Evolutionary conservation across 1,140 invertebrate species (phyloP).

Genomic region (Saccostrea glomerata): DNA sequence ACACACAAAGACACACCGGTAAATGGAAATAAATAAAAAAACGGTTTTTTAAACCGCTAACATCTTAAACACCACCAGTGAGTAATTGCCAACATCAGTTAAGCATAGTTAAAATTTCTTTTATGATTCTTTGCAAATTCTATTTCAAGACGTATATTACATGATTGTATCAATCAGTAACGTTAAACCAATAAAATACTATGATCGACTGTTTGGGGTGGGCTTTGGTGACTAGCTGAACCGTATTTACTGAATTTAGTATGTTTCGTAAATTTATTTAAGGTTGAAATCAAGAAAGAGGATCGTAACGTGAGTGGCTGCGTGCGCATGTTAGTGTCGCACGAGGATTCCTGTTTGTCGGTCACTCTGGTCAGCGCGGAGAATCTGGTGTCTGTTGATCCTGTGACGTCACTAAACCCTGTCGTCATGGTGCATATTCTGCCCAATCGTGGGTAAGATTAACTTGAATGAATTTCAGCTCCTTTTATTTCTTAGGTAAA

Average conservation of each 20-base stretch:
- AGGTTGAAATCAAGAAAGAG: constrained; percentile 67
- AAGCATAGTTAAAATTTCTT: too few species aligned
- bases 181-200: not conserved
- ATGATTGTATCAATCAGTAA: not conserved
- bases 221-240: too few species aligned
- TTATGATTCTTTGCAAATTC: not conserved
- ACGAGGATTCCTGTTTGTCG: constrained; percentile 45
- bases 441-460: constrained; percentile 59
- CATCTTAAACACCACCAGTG: too few species aligned
- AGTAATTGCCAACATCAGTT: too few species aligned
- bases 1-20: too few species aligned
- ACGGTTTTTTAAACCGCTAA: too few species aligned
- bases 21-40: too few species aligned
- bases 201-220: too few species aligned
- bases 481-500: too few species aligned
- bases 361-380: constrained; percentile 56
- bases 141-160: too few species aligned
- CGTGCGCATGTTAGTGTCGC: constrained; percentile 51
- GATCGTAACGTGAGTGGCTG: constrained; percentile 55
- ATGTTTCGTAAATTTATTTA: not conserved
- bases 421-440: constrained; percentile 59
- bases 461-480: not conserved
- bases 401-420: constrained; percentile 54
- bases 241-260: not conserved
- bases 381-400: constrained; percentile 46